phyloP scores from a whole-genome alignment of 2,888 invertebrate genomes.

The Eumacrocentrus americanus region DNA sequence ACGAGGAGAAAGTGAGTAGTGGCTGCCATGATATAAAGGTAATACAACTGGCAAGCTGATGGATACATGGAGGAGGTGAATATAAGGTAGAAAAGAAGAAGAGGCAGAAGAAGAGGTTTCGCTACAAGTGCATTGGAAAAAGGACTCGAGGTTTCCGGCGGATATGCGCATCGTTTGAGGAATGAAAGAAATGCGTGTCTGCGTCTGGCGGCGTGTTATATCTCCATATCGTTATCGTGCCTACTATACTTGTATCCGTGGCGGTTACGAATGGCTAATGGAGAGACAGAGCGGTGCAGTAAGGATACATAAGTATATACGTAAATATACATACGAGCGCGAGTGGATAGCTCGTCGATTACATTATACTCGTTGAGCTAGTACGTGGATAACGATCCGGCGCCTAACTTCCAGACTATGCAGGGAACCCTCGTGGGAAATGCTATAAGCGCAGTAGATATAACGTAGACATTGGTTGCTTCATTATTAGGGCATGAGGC shows the following conservation, averaged over 20 bases:
- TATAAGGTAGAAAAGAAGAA: constrained; percentile 24
- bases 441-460: constrained; percentile 9
- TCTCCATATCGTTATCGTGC: constrained; percentile 18
- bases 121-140: constrained; percentile 32
- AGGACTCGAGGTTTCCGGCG: constrained; percentile 42
- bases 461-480: not conserved
- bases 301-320: constrained; percentile 13
- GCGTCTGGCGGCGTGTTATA: not conserved
- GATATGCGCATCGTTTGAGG: constrained; percentile 41
- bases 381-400: constrained; percentile 23
- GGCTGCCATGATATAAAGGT: not conserved
- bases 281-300: not conserved
- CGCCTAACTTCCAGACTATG: constrained; percentile 16
- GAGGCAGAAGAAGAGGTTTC: too few species aligned
- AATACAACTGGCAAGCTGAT: constrained; percentile 10
- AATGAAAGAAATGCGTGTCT: constrained; percentile 33
- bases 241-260: not conserved
- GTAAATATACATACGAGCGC: constrained; percentile 8
- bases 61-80: constrained; percentile 14
- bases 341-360: constrained; percentile 22
- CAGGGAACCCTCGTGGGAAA: constrained; percentile 31
- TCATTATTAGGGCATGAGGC: constrained; percentile 15
- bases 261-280: not conserved
- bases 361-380: constrained; percentile 24
- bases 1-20: constrained; percentile 3